phyloP scores from a whole-genome alignment of 2,113 vertebrate species.

The Lepisosteus osseus region DNA sequence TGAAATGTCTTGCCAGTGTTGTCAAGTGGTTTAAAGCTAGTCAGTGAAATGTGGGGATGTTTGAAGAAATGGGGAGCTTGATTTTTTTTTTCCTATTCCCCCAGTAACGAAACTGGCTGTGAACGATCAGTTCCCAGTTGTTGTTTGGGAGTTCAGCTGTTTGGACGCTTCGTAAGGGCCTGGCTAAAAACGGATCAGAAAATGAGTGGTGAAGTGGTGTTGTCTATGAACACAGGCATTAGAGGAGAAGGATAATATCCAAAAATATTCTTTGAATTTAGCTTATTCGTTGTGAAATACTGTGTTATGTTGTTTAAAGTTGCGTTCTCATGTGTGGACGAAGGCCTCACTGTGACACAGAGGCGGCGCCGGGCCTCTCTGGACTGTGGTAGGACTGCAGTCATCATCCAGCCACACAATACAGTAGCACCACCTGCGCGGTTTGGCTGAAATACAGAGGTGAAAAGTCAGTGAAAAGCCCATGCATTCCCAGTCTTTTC shows the following conservation, averaged over 20 bases:
- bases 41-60: too few relatives aligned
- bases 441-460: conserved; percentile 8
- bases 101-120: too few relatives aligned
- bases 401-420: neutral
- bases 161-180: neutral
- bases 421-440: conserved; percentile 13
- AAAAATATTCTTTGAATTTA: too few relatives aligned
- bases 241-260: neutral
- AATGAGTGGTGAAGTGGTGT: neutral
- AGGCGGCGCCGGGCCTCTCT: neutral
- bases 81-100: too few relatives aligned
- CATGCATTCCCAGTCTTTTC: neutral
- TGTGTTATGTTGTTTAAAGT: neutral
- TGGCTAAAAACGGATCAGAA: conserved; percentile 3
- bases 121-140: too few relatives aligned
- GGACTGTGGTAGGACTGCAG: neutral
- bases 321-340: neutral
- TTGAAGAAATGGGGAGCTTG: too few relatives aligned
- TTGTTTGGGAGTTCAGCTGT: too few relatives aligned
- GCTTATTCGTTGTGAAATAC: neutral
- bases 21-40: too few relatives aligned
- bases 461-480: neutral
- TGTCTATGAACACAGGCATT: neutral
- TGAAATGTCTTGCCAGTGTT: too few relatives aligned
- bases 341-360: neutral